Percentiles rank a stretch among this genome's conserved stretches.
phyloP scores from a whole-genome alignment of 1,140 invertebrate species.

The Drosophila kanapiae region DNA sequence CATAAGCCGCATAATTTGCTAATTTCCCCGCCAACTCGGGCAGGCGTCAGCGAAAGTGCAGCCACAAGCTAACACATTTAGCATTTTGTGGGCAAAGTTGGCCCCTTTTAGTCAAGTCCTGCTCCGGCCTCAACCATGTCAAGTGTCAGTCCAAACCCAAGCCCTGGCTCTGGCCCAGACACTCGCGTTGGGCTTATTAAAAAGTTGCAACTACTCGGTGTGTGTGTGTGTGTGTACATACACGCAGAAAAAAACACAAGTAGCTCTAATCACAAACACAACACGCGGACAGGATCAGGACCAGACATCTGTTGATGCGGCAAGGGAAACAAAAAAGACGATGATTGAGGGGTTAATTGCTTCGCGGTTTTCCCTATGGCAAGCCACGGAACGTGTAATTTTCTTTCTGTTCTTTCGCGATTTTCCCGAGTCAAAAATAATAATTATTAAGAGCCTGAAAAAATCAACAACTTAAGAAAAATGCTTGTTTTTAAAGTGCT shows the following conservation, averaged over 20 bases:
- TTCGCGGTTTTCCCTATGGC: not conserved
- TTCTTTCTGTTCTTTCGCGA: no score
- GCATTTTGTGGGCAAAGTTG: slow-evolving; percentile 7
- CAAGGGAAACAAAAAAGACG: no score
- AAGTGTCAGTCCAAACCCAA: slow-evolving; percentile 41
- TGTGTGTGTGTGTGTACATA: not conserved
- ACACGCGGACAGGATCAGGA: not conserved
- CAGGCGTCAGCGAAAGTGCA: slow-evolving; percentile 48
- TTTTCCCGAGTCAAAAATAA: no score
- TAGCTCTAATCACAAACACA: not conserved
- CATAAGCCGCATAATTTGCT: not conserved
- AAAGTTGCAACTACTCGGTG: slow-evolving; percentile 14
- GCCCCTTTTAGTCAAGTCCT: not conserved
- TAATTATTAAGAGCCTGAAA: no score
- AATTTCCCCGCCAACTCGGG: slow-evolving; percentile 29
- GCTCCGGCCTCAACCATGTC: slow-evolving; percentile 52
- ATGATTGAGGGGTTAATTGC: slow-evolving; percentile 1
- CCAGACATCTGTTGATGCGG: not conserved
- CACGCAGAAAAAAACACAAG: slow-evolving; percentile 9
- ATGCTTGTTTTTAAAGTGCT: no score
- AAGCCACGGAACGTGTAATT: not conserved
- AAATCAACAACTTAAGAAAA: no score
- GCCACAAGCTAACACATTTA: not conserved
- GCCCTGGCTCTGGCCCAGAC: slow-evolving; percentile 38
- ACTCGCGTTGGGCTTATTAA: slow-evolving; percentile 64